Conservation (phyloP, 2,113 vertebrate species). For the Cyprinodon tularosa region DNA sequence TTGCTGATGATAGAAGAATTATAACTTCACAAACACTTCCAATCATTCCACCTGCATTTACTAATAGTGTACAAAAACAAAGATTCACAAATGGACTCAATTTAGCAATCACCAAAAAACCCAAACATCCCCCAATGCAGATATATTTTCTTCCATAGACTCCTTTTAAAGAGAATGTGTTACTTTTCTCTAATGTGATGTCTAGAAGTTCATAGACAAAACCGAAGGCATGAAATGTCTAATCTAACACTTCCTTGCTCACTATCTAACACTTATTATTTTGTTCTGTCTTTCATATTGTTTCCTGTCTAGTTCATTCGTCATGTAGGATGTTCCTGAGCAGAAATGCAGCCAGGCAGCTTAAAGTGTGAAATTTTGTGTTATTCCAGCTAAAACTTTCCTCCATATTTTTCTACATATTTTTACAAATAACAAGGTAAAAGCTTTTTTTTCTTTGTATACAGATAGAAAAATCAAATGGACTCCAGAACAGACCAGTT, state of each 20-base stretch:
- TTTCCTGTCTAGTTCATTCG: slow-evolving; percentile 23
- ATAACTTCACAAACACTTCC: neutral
- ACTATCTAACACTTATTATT: slow-evolving; percentile 46
- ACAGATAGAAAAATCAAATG: neutral
- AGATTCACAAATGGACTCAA: neutral
- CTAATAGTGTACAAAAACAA: neutral
- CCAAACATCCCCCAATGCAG: neutral
- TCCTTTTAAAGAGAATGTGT: slow-evolving; percentile 23
- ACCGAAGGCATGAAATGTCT: slow-evolving; percentile 46
- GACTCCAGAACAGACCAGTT: neutral
- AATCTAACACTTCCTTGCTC: slow-evolving; percentile 47
- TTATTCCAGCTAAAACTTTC: neutral
- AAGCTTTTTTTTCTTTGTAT: neutral
- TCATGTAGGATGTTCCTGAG: neutral
- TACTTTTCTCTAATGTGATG: slow-evolving; percentile 35
- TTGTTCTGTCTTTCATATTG: slow-evolving; percentile 17
- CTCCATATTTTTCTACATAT: neutral
- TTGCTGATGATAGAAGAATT: too few relatives aligned
- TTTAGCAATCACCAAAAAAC: neutral
- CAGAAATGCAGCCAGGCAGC: neutral
- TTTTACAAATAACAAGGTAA: neutral
- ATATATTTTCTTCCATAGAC: slow-evolving; percentile 2
- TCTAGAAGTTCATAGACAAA: slow-evolving; percentile 34
- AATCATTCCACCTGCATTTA: neutral
- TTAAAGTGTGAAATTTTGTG: neutral